These are phyloP conservation scores for Daktulosphaira vitifoliae DNA, from an alignment of 1,140 invertebrate genomes.

Conservation along the genomic window DNA sequence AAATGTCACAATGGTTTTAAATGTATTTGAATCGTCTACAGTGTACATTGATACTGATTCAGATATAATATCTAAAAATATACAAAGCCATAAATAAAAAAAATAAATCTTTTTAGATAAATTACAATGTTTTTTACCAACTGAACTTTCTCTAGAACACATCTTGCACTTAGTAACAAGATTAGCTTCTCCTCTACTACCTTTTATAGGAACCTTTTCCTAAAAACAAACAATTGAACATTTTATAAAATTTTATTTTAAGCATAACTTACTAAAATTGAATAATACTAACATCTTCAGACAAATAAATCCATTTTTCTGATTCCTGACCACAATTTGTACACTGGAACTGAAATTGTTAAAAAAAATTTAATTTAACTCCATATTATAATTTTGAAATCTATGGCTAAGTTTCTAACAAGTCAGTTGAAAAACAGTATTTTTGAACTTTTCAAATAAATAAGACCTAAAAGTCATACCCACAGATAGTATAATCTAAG, in stretches of 20 bases:
- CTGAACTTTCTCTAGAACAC: constrained; percentile 15
- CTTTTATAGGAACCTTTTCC: constrained; percentile 14
- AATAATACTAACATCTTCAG: constrained; percentile 17
- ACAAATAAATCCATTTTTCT: constrained; percentile 20
- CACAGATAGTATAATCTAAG: too few species aligned
- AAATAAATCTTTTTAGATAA: too few species aligned
- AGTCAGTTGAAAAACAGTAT: too few species aligned
- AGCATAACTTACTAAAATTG: background rate
- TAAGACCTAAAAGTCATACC: too few species aligned
- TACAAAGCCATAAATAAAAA: background rate
- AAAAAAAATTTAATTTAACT: too few species aligned
- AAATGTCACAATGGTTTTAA: constrained; percentile 17
- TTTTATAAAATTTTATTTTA: background rate
- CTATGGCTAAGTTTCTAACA: too few species aligned
- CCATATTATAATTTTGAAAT: too few species aligned
- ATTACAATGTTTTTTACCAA: background rate
- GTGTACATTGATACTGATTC: constrained; percentile 6
- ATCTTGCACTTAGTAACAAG: constrained; percentile 22
- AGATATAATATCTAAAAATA: constrained; percentile 22
- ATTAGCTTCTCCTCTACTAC: constrained; percentile 14
- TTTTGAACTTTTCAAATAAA: too few species aligned
- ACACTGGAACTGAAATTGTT: constrained; percentile 11
- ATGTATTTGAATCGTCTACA: constrained; percentile 13
- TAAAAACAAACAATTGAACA: background rate
- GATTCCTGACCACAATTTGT: constrained; percentile 23